phyloP scores from a whole-genome alignment of 2,797 vertebrate species.

The Rhinogobio ventralis region DNA sequence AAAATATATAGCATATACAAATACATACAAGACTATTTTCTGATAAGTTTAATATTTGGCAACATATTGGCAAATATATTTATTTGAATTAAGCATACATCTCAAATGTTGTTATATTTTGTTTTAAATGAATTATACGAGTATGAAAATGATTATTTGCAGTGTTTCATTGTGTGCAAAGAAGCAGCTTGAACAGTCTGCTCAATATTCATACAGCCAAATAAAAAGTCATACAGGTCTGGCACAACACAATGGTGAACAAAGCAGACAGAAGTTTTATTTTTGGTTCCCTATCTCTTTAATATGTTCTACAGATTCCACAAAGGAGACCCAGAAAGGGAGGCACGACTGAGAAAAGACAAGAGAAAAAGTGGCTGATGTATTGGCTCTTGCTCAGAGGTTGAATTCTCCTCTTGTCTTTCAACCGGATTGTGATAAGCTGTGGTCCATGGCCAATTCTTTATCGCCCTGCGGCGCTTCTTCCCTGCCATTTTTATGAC shows the following conservation, averaged over 20 bases:
- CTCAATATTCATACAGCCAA: neutral
- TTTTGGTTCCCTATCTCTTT: conserved; percentile 44
- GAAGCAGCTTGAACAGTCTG: neutral
- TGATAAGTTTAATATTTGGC: too few species aligned
- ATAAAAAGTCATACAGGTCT: neutral
- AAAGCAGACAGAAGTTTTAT: conserved; percentile 18
- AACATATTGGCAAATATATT: neutral
- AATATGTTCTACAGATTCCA: conserved; percentile 52
- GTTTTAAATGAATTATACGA: neutral
- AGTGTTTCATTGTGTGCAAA: neutral
- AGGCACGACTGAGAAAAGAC: neutral
- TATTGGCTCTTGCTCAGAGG: conserved; percentile 50
- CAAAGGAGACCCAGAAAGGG: conserved; percentile 41
- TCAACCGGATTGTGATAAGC: conserved; percentile 34
- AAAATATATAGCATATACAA: neutral
- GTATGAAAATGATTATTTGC: neutral
- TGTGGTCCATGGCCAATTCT: conserved; percentile 32
- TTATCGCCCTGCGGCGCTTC: conserved; percentile 40
- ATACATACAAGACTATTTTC: neutral
- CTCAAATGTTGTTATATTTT: neutral
- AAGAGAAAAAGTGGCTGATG: conserved; percentile 49
- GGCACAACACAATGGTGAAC: neutral
- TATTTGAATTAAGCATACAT: neutral
- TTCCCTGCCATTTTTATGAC: conserved; percentile 50
- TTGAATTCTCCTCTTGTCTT: conserved; percentile 39